These are phyloP conservation scores for Acipenser oxyrinchus DNA, from an alignment of 2,797 vertebrate genomes.

Conservation along the genomic window DNA sequence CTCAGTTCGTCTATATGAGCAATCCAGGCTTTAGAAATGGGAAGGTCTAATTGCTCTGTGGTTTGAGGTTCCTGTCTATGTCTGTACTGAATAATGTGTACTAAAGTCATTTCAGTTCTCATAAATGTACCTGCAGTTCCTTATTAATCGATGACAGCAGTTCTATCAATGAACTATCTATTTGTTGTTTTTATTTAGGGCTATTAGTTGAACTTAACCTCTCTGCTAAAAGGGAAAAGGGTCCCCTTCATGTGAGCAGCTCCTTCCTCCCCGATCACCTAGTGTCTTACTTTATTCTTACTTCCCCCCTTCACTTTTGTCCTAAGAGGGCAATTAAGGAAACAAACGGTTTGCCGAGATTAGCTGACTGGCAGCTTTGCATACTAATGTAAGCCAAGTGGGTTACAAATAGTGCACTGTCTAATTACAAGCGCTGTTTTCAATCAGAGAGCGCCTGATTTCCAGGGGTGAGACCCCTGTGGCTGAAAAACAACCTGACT, in stretches of 20 bases:
- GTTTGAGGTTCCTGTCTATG: too few relatives aligned
- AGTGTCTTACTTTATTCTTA: slow-evolving; percentile 60
- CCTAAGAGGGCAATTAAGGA: slow-evolving; percentile 90
- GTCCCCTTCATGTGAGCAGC: slow-evolving; percentile 48
- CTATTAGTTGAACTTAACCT: slow-evolving; percentile 64
- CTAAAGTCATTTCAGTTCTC: too few relatives aligned
- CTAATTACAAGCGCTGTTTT: slow-evolving; percentile 82
- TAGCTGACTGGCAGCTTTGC: slow-evolving; percentile 82
- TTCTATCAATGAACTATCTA: too few relatives aligned
- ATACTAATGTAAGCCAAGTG: slow-evolving; percentile 82
- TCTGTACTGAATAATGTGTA: too few relatives aligned
- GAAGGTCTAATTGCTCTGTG: too few relatives aligned
- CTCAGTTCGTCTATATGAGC: too few relatives aligned
- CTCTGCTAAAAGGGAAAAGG: slow-evolving; percentile 55
- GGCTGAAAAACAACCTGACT: slow-evolving; percentile 42
- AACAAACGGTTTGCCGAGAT: slow-evolving; percentile 86
- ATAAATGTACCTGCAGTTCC: too few relatives aligned
- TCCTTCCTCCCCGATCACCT: slow-evolving; percentile 57
- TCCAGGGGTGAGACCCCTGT: slow-evolving; percentile 70
- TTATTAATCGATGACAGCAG: too few relatives aligned
- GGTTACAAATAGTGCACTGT: slow-evolving; percentile 75
- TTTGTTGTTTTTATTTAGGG: slow-evolving; percentile 16
- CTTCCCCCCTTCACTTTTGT: slow-evolving; percentile 72
- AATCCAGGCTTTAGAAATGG: too few relatives aligned
- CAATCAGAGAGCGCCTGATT: slow-evolving; percentile 77